Base-by-base conservation (phyloP, 2,888 invertebrate genomes). In the Eudemis profundana region DNA sequence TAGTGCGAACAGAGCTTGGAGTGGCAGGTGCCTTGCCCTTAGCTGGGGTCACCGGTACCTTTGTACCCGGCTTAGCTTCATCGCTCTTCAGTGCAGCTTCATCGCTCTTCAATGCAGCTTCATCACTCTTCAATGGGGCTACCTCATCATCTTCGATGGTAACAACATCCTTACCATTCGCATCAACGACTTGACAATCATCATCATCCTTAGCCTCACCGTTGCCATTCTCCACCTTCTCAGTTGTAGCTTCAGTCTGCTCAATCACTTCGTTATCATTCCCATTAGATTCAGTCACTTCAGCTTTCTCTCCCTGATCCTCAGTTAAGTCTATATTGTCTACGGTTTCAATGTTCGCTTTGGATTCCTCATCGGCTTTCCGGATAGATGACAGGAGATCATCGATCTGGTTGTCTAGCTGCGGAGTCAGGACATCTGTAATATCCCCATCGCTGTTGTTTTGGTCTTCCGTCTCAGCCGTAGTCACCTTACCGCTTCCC, bases 311-410 rank as follows among this genome's bases (percentile, higher is more conserved):
- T 14, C 17, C 42, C 21, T 54, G 54, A 29, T 15, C 54, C 19
- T 66, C 51, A 19, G 61, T 54, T 23, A 54, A 60, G 51, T 56
- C 38, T 1, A 15, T 33, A 5, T 53, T 51, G 47, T 63, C 19
- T 1, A 14, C n/a, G n/a, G n/a, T 36, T 7, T 40, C 29, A 21
- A n/a, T n/a, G n/a, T 5, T 12, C 0, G 12, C 40, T 14, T 63
- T 63, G n/a, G 51, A 14, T 0, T 67, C 67, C 23, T 79, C 76
- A 15, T 84, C 81, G 0, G 74, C 69, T 2, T 78, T 71, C 38
- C 77, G 76, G 40, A 87, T 84, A 1, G 82, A 75, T 0, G 78
- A 67, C 0, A 89, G 73, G n/a, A 90, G 71, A 36, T 86, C 83
- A 2, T 69, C 71, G 21, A 88, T 88, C 70, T 89, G 87, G 3